A percentile compares a stretch with the other conserved stretches of the same genome.
phyloP scores from a whole-genome alignment of 2,113 vertebrate species.

The Lycocorax pyrrhopterus region DNA sequence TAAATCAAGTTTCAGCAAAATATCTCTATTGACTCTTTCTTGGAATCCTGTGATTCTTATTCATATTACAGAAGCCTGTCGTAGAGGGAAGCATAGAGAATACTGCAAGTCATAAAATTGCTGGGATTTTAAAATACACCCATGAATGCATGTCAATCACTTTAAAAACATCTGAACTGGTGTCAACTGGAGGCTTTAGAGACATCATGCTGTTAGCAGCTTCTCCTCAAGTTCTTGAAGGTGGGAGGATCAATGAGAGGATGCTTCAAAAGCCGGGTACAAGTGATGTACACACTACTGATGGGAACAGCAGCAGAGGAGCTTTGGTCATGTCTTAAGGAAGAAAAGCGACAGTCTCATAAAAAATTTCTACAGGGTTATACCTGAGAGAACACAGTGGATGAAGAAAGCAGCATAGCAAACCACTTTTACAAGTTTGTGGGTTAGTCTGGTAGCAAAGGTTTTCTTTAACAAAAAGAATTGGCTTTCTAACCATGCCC shows the following conservation, averaged over 20 bases:
- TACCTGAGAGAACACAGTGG: neutral
- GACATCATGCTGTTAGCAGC: neutral
- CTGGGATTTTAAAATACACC: neutral
- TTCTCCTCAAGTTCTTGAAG: constrained; percentile 11
- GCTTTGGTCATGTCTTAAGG: neutral
- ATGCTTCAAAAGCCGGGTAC: constrained; percentile 22
- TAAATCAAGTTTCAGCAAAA: neutral
- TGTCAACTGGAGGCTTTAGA: neutral
- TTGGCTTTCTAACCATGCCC: neutral
- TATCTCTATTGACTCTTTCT: neutral
- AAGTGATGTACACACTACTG: neutral
- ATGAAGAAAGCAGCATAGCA: neutral
- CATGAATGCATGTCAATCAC: neutral
- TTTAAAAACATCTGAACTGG: neutral
- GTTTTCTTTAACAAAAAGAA: neutral
- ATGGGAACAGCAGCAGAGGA: neutral
- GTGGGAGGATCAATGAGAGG: neutral
- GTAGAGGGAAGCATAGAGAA: neutral
- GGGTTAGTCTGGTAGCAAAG: neutral
- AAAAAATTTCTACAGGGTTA: neutral
- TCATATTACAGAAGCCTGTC: neutral
- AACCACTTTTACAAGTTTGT: neutral
- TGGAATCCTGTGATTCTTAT: neutral
- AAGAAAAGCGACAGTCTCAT: neutral
- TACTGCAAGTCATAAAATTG: neutral